These are phyloP conservation scores for Medauroidea extradentata DNA, from an alignment of 1,140 invertebrate genomes.

Conservation along the genomic window DNA sequence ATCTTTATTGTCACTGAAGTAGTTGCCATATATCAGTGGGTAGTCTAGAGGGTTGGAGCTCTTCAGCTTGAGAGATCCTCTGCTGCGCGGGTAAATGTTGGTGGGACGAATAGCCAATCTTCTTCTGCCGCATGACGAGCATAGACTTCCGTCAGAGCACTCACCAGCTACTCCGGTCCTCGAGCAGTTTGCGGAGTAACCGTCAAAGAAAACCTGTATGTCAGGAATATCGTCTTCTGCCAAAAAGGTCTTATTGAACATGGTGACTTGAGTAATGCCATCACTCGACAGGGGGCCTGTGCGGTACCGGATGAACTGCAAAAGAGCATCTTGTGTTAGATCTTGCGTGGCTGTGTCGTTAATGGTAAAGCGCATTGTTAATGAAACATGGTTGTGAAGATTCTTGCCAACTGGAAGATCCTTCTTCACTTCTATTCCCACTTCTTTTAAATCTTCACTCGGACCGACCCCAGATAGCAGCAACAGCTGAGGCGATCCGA, in stretches of 20 bases:
- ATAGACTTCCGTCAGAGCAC: constrained; percentile 34
- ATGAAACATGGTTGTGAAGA: constrained; percentile 51
- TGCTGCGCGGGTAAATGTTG: constrained; percentile 21
- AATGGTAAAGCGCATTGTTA: constrained; percentile 41
- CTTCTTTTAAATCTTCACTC: constrained; percentile 6
- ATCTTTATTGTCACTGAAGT: constrained; percentile 61
- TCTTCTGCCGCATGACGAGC: constrained; percentile 21
- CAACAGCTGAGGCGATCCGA: constrained; percentile 13
- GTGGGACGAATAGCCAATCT: constrained; percentile 8
- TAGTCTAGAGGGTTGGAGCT: constrained; percentile 67
- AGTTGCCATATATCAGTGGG: constrained; percentile 71
- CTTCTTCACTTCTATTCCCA: constrained; percentile 16
- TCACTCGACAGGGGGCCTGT: constrained; percentile 45
- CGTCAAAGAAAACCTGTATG: constrained; percentile 44
- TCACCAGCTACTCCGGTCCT: constrained; percentile 37
- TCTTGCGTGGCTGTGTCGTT: constrained; percentile 16
- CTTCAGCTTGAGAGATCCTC: constrained; percentile 22
- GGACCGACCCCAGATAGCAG: constrained; percentile 15
- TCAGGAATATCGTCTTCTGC: constrained; percentile 24
- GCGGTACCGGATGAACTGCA: constrained; percentile 39
- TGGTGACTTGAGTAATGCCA: constrained; percentile 45
- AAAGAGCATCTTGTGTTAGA: constrained; percentile 38
- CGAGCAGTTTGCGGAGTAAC: constrained; percentile 39
- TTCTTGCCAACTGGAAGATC: constrained; percentile 56
- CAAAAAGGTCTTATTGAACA: constrained; percentile 39